A percentile compares a stretch with the other conserved stretches of the same genome.
phyloP scores from a whole-genome alignment of 2,113 vertebrate species.

The Forbesichthys agassizii region DNA sequence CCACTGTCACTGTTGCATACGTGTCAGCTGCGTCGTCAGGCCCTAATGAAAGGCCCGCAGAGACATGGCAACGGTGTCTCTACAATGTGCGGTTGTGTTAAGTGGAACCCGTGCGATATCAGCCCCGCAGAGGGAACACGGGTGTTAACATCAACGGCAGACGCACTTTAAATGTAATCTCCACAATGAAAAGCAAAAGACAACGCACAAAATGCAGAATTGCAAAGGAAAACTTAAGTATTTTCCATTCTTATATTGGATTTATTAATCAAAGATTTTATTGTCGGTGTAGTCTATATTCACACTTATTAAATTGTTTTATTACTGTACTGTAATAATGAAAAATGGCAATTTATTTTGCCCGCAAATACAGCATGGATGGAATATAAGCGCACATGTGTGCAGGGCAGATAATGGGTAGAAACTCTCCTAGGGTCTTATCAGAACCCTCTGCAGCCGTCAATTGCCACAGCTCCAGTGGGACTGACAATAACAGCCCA shows the following conservation, averaged over 20 bases:
- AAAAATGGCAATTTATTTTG: slow-evolving; percentile 7
- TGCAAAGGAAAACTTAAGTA: slow-evolving; percentile 24
- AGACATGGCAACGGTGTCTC: too few relatives aligned
- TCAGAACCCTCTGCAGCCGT: slow-evolving; percentile 70
- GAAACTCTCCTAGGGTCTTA: slow-evolving; percentile 71
- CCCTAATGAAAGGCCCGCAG: slow-evolving; percentile 53
- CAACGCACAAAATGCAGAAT: slow-evolving; percentile 1
- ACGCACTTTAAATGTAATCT: slow-evolving; percentile 56
- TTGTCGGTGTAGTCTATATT: slow-evolving; percentile 14
- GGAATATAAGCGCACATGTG: slow-evolving; percentile 70
- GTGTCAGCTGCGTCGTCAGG: slow-evolving; percentile 27
- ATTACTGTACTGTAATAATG: slow-evolving; percentile 25
- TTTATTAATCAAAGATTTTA: slow-evolving; percentile 45
- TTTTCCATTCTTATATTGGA: too few relatives aligned
- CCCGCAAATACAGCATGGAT: slow-evolving; percentile 35
- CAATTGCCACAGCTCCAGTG: slow-evolving; percentile 61
- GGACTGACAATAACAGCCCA: slow-evolving; percentile 66
- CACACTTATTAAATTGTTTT: slow-evolving; percentile 45
- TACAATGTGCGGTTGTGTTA: slow-evolving; percentile 24
- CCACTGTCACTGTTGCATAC: slow-evolving; percentile 53
- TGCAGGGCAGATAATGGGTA: slow-evolving; percentile 71
- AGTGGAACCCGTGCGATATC: slow-evolving; percentile 23
- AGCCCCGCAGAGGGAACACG: slow-evolving; percentile 29
- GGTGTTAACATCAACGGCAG: slow-evolving; percentile 53
- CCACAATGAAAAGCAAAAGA: slow-evolving; percentile 53